Percentiles rank a stretch among this genome's conserved stretches.
phyloP scores from a whole-genome alignment of 2,888 invertebrate species.

The Eilema depressum region DNA sequence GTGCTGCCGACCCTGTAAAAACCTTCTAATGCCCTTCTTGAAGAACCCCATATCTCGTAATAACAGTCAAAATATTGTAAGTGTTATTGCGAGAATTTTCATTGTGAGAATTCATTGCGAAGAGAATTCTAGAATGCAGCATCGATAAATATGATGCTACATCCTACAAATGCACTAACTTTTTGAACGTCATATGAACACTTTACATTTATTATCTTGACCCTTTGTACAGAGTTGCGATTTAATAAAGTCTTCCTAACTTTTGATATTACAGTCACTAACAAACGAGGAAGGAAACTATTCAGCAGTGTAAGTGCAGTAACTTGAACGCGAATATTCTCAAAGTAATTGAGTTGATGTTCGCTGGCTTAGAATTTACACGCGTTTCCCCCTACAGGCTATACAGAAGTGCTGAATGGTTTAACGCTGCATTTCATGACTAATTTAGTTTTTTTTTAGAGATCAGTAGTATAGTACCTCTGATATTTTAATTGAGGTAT shows the following conservation, averaged over 20 bases:
- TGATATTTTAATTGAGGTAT: no score
- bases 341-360: slow-evolving; percentile 35
- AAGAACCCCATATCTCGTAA: no score
- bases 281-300: slow-evolving; percentile 31
- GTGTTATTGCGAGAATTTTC: not conserved
- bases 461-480: not conserved
- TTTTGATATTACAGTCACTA: slow-evolving; percentile 31
- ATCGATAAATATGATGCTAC: not conserved
- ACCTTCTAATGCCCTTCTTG: no score
- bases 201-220: slow-evolving; percentile 1
- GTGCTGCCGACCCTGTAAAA: no score
- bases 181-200: not conserved
- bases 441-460: not conserved
- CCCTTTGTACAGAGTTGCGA: slow-evolving; percentile 18
- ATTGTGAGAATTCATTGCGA: no score
- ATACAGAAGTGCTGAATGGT: slow-evolving; percentile 10
- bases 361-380: slow-evolving; percentile 23
- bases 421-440: not conserved
- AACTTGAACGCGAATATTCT: slow-evolving; percentile 33
- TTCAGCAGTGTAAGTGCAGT: slow-evolving; percentile 20
- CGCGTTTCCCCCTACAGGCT: not conserved
- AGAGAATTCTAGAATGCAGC: no score
- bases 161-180: not conserved
- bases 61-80: not conserved
- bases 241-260: slow-evolving; percentile 31